phyloP scores from a whole-genome alignment of 1,140 invertebrate species.

The Bombus soroeensis region DNA sequence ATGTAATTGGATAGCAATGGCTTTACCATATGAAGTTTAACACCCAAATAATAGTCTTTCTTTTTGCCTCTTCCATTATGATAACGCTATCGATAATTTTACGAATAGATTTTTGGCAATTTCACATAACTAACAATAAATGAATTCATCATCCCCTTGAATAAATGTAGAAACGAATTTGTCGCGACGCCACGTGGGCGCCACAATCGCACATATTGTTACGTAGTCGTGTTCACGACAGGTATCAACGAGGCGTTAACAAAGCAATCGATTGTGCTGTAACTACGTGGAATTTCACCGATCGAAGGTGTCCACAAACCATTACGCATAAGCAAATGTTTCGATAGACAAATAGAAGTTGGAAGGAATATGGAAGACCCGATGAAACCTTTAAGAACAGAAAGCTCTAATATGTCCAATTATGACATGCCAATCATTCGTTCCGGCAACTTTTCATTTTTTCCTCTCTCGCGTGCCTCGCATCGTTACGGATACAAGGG shows the following conservation, averaged over 20 bases:
- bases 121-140: neutral
- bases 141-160: neutral
- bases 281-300: slow-evolving; percentile 6
- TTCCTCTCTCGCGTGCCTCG: no score
- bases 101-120: neutral
- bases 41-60: no score
- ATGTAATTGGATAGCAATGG: no score
- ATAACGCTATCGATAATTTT: no score
- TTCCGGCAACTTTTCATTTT: neutral
- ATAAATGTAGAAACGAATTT: neutral
- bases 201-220: slow-evolving; percentile 5
- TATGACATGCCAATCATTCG: neutral
- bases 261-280: slow-evolving; percentile 16
- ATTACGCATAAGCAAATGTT: neutral
- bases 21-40: no score
- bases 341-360: slow-evolving; percentile 4
- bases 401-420: neutral
- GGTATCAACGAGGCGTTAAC: slow-evolving; percentile 27
- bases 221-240: slow-evolving; percentile 8
- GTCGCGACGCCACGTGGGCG: neutral
- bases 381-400: neutral
- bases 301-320: neutral
- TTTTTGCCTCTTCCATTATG: no score
- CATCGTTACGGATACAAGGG: neutral
- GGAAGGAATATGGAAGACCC: neutral